phyloP scores from a whole-genome alignment of 2,888 invertebrate species.

The Melitaea athalia region DNA sequence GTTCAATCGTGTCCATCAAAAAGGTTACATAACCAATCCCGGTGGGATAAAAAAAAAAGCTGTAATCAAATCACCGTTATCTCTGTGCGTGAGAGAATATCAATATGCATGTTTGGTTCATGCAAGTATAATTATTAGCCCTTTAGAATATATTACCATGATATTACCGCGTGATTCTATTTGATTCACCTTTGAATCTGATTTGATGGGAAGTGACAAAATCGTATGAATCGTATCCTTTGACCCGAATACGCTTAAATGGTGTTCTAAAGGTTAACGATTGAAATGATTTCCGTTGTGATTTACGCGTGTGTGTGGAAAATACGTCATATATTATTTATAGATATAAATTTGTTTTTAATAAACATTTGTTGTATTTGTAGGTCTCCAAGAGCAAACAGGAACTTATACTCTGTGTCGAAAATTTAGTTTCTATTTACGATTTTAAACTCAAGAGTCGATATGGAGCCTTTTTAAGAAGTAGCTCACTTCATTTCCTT shows the following conservation, averaged over 20 bases:
- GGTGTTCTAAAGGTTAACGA: conserved; percentile 21
- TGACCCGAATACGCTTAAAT: conserved; percentile 30
- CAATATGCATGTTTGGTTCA: conserved; percentile 26
- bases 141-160: conserved; percentile 41
- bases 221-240: conserved; percentile 30
- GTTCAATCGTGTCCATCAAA: conserved; percentile 15
- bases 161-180: conserved; percentile 24
- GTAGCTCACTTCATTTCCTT: no score
- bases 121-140: conserved; percentile 41
- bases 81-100: conserved; percentile 15
- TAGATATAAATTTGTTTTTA: no score
- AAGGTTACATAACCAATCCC: conserved; percentile 11
- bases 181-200: conserved; percentile 16
- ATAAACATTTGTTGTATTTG: no score
- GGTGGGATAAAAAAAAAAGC: background rate
- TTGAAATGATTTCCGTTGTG: background rate
- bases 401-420: no score
- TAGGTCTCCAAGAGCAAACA: no score
- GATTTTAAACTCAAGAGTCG: no score
- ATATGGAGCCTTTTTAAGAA: no score
- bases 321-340: background rate
- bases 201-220: conserved; percentile 28
- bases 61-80: conserved; percentile 20
- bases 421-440: no score
- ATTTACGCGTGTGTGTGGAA: background rate